These are phyloP conservation scores for Tenthredo livida DNA, from an alignment of 2,888 invertebrate genomes.

Conservation along the genomic window DNA sequence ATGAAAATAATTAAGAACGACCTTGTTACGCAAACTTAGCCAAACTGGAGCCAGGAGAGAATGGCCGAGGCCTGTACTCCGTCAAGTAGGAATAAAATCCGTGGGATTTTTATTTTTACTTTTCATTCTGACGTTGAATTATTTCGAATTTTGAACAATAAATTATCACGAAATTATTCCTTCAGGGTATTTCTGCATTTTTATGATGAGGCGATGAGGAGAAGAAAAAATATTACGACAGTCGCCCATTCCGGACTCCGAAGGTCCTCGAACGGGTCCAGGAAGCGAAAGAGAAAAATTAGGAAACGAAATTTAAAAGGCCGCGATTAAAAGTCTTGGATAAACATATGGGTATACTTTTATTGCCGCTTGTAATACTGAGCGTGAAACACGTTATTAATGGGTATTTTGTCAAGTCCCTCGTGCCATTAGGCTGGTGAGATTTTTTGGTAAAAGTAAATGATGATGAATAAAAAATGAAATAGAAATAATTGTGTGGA, in stretches of 20 bases:
- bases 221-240: not conserved
- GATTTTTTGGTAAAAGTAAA: not conserved
- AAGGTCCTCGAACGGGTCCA: not conserved
- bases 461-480: not conserved
- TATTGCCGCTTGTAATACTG: not conserved
- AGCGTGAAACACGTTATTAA: no score
- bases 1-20: slow-evolving; percentile 34
- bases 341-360: no score
- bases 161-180: not conserved
- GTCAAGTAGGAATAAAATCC: not conserved
- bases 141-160: not conserved
- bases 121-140: not conserved
- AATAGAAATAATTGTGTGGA: not conserved
- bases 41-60: not conserved
- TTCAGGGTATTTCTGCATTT: not conserved
- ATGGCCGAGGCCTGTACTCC: no score
- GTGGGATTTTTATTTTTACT: not conserved
- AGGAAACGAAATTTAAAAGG: not conserved
- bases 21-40: slow-evolving; percentile 21
- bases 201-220: not conserved
- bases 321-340: no score
- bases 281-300: not conserved
- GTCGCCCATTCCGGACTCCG: not conserved
- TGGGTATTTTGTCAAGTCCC: no score
- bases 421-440: no score